Evolutionary conservation across 2,888 invertebrate species (phyloP).

Genomic region (Strigamia crassipes): DNA sequence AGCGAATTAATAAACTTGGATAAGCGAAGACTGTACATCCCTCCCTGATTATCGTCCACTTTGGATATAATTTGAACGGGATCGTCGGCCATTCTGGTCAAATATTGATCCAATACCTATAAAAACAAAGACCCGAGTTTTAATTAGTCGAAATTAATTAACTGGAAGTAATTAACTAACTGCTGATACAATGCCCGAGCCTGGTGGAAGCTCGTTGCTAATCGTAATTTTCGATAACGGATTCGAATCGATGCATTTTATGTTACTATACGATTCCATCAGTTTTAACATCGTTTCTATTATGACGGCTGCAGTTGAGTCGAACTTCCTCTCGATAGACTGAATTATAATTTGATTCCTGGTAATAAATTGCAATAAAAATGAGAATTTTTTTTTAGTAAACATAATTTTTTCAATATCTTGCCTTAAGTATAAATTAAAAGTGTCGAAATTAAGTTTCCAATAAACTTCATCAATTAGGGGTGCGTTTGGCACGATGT

Average conservation of each 20-base stretch:
- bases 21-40: conserved; percentile 15
- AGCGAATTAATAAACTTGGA: conserved; percentile 2
- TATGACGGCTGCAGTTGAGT: not conserved
- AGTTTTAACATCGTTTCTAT: not conserved
- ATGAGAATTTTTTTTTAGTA: too few species aligned
- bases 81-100: conserved; percentile 8
- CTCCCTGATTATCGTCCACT: conserved; percentile 37
- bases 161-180: too few species aligned
- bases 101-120: conserved; percentile 39
- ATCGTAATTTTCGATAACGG: not conserved
- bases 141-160: not conserved
- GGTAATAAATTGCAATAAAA: too few species aligned
- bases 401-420: too few species aligned
- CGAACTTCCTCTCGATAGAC: not conserved
- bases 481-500: too few species aligned
- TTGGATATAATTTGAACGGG: conserved; percentile 18
- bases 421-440: not conserved
- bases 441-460: not conserved
- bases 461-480: not conserved
- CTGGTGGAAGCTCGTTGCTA: not conserved
- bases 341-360: not conserved
- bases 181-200: not conserved
- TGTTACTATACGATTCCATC: not conserved
- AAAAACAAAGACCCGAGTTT: not conserved
- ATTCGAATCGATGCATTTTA: not conserved